These are phyloP conservation scores for Halcyon senegalensis DNA, from an alignment of 2,113 vertebrate species.

Conservation along the genomic window DNA sequence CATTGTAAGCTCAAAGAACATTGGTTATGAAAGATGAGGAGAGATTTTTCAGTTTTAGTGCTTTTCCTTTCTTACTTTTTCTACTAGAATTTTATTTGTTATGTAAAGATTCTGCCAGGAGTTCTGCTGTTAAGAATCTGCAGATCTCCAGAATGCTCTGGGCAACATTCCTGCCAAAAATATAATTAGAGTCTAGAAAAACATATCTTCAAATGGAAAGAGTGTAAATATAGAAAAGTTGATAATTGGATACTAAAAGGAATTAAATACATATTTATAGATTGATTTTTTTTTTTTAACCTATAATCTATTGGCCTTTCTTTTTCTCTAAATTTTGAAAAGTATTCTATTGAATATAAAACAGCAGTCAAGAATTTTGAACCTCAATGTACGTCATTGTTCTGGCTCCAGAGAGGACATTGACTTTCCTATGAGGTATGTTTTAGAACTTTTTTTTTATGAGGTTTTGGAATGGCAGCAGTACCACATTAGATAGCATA, in stretches of 20 bases:
- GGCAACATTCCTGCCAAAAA: slow-evolving; percentile 33
- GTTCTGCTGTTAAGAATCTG: slow-evolving; percentile 39
- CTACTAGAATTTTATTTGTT: neutral
- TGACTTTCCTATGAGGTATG: neutral
- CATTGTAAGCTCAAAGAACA: neutral
- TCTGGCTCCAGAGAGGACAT: neutral
- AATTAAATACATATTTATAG: neutral
- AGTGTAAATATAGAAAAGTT: slow-evolving; percentile 26
- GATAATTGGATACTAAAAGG: neutral
- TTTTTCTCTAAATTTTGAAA: neutral
- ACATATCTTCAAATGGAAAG: slow-evolving; percentile 17
- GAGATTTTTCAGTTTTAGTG: neutral
- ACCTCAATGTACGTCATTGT: neutral
- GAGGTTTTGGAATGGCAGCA: neutral
- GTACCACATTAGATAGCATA: neutral
- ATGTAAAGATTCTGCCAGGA: slow-evolving; percentile 1
- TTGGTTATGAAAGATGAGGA: neutral
- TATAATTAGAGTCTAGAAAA: slow-evolving; percentile 41
- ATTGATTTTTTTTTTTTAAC: neutral
- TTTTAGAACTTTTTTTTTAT: neutral
- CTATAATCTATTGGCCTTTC: neutral
- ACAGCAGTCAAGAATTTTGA: neutral
- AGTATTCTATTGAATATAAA: neutral
- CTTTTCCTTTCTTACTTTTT: neutral
- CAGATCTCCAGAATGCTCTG: slow-evolving; percentile 21